Percentiles rank a stretch among this genome's conserved stretches.
phyloP scores from a whole-genome alignment of 2,888 invertebrate species.

The Drosophila formosana region DNA sequence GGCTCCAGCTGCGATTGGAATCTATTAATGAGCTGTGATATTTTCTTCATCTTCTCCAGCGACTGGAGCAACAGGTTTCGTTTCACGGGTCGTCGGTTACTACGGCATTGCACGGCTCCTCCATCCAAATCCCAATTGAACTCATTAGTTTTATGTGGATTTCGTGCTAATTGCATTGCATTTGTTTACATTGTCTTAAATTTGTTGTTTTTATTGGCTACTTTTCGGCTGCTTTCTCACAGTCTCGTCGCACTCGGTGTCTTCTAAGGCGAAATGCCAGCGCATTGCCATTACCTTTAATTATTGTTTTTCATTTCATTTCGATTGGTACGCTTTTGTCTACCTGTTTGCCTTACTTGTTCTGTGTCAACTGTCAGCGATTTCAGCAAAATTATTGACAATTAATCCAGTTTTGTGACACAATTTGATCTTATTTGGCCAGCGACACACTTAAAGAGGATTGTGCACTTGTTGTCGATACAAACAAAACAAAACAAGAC shows the following conservation, averaged over 20 bases:
- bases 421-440: constrained; percentile 1
- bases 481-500: not conserved
- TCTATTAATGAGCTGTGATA: constrained; percentile 78
- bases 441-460: not conserved
- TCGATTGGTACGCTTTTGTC: constrained; percentile 31
- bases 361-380: constrained; percentile 15
- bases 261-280: constrained; percentile 33
- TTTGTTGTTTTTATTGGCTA: constrained; percentile 60
- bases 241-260: constrained; percentile 33
- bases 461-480: not conserved
- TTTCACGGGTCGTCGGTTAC: constrained; percentile 49
- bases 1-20: constrained; percentile 56
- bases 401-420: constrained; percentile 24
- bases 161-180: constrained; percentile 76
- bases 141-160: constrained; percentile 77
- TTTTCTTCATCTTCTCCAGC: constrained; percentile 33
- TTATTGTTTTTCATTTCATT: constrained; percentile 30
- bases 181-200: constrained; percentile 77
- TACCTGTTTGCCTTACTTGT: constrained; percentile 26
- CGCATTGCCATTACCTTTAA: constrained; percentile 47
- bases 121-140: constrained; percentile 42
- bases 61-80: constrained; percentile 60
- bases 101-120: constrained; percentile 5
- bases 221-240: constrained; percentile 65
- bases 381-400: constrained; percentile 43